Conservation (phyloP, 2,797 vertebrate genomes). For the Hemibagrus guttatus region DNA sequence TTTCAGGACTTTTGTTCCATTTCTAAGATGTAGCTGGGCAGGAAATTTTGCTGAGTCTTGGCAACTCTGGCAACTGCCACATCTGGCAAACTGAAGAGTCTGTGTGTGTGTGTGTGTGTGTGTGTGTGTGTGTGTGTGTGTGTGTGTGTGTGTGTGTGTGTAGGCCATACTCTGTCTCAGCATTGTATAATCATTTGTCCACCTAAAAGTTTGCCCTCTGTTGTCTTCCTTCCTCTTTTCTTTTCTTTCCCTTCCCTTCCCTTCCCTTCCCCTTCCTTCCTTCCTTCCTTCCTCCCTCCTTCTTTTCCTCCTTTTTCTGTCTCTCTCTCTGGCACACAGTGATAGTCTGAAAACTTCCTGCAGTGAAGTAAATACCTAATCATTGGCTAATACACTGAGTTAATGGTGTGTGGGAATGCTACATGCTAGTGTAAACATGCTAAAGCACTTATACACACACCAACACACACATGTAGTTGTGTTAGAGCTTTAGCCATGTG, state of each 20-base stretch:
- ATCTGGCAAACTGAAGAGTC: background rate
- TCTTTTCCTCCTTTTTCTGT: background rate
- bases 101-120: background rate
- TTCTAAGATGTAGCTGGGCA: background rate
- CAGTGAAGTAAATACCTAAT: conserved; percentile 53
- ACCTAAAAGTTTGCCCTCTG: no score
- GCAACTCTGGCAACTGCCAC: background rate
- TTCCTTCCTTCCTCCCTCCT: background rate
- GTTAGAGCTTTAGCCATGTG: background rate
- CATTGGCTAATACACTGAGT: conserved; percentile 41
- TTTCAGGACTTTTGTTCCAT: no score
- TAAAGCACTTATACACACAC: conserved; percentile 41
- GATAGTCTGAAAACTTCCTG: conserved; percentile 1
- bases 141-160: background rate
- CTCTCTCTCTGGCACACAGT: conserved; percentile 6
- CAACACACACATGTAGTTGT: background rate
- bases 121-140: background rate
- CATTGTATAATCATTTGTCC: no score
- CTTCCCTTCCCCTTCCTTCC: no score
- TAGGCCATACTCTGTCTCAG: no score
- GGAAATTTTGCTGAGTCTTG: background rate
- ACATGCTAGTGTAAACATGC: conserved; percentile 38
- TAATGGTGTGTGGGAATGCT: conserved; percentile 58
- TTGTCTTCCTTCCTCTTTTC: no score
- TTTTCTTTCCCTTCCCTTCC: no score